These are phyloP conservation scores for Oreochromis spilurus DNA, from an alignment of 2,113 vertebrate genomes.

Conservation along the genomic window DNA sequence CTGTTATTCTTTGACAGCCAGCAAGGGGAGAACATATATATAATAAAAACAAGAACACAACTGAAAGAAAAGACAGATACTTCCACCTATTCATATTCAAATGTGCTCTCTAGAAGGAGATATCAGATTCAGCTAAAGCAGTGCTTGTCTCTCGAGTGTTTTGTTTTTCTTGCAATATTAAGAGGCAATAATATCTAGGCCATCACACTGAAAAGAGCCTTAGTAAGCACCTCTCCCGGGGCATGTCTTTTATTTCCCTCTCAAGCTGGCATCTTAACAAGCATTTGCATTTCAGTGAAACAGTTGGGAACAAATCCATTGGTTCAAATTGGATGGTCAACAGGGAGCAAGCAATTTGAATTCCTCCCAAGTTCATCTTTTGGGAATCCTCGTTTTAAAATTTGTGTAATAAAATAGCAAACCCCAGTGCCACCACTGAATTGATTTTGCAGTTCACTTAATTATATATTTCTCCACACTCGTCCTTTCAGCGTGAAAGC, in stretches of 20 bases:
- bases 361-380: not conserved
- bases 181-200: conserved; percentile 15
- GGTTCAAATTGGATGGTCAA: not conserved
- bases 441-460: not conserved
- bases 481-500: not conserved
- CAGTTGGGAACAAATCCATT: not conserved
- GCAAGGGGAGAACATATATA: not conserved
- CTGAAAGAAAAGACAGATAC: conserved; percentile 12
- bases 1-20: conserved; percentile 12
- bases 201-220: not conserved
- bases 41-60: not conserved
- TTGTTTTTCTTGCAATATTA: conserved; percentile 5
- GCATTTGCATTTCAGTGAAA: not conserved
- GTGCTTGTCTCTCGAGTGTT: not conserved
- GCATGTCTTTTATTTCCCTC: not conserved
- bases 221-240: not conserved
- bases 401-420: not conserved
- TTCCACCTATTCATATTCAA: conserved; percentile 48
- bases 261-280: not conserved
- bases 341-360: not conserved
- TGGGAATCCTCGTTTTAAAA: not conserved
- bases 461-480: not conserved
- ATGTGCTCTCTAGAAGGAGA: not conserved
- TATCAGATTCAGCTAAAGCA: conserved; percentile 32
- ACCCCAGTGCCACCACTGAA: not conserved